Evolutionary conservation across 2,113 vertebrate species (phyloP).

Genomic region (Aphelocoma coerulescens): DNA sequence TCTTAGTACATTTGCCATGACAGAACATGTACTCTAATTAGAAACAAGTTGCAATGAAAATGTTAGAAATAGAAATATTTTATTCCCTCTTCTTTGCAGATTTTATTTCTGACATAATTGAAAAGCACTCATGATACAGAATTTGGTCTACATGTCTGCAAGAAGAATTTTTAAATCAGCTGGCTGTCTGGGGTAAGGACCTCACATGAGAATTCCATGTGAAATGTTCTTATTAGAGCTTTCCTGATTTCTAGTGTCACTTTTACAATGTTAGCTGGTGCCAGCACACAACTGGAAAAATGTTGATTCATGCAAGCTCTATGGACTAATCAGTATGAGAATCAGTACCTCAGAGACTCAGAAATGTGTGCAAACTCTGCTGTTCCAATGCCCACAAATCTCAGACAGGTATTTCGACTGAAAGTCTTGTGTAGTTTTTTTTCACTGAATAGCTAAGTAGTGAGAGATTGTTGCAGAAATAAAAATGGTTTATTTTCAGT

Average conservation of each 20-base stretch:
- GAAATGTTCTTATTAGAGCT: not conserved
- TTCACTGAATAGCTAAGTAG: not conserved
- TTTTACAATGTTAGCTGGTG: not conserved
- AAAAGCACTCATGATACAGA: not conserved
- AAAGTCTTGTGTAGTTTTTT: not conserved
- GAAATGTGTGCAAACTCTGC: not conserved
- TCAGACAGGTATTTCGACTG: not conserved
- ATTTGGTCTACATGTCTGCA: not conserved
- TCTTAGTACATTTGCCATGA: not conserved
- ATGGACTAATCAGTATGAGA: slow-evolving; percentile 32
- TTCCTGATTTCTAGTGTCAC: not conserved
- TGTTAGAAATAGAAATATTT: not conserved
- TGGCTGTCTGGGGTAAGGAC: not conserved
- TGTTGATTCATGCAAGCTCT: slow-evolving; percentile 26
- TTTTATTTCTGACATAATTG: not conserved
- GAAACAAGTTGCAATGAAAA: not conserved
- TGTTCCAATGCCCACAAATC: not conserved
- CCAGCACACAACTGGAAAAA: not conserved
- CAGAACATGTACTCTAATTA: not conserved
- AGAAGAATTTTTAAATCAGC: not conserved
- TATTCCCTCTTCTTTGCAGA: not conserved
- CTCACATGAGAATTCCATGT: not conserved
- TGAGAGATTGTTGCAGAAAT: not conserved
- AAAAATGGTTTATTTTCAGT: not conserved
- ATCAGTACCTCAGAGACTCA: not conserved